phyloP scores from a whole-genome alignment of 2,888 invertebrate species.

The Listrodromus nycthemerus region DNA sequence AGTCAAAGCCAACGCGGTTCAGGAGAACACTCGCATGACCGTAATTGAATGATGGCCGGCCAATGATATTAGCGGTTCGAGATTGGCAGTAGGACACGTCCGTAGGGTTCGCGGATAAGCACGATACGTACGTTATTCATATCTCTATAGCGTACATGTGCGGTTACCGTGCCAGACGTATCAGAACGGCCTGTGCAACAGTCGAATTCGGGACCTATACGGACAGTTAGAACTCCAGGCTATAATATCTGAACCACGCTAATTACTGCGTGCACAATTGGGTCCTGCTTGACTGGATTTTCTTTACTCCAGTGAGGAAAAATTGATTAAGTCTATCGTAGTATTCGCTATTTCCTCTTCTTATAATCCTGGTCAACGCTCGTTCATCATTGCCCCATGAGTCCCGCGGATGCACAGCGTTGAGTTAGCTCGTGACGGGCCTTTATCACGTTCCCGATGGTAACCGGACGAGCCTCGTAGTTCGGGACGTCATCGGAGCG shows the following conservation, averaged over 20 bases:
- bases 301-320: too few species aligned
- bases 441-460: conserved; percentile 34
- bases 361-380: background rate
- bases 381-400: background rate
- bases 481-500: conserved; percentile 46
- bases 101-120: conserved; percentile 71
- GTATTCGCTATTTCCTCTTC: too few species aligned
- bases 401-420: conserved; percentile 35
- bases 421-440: conserved; percentile 57
- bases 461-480: conserved; percentile 40
- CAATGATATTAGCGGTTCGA: conserved; percentile 81
- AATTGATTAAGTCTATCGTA: too few species aligned
- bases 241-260: background rate
- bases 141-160: conserved; percentile 61
- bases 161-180: conserved; percentile 61
- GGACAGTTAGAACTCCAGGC: background rate
- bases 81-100: conserved; percentile 79
- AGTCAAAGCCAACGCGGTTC: conserved; percentile 23
- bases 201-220: conserved; percentile 48
- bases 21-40: conserved; percentile 62
- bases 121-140: conserved; percentile 66
- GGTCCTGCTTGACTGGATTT: too few species aligned
- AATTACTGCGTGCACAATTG: too few species aligned
- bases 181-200: conserved; percentile 17
- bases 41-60: conserved; percentile 81